Percentiles rank a stretch among this genome's conserved stretches.
Evolutionary conservation across 2,113 vertebrate genomes (phyloP).

Genomic region (Conger conger): DNA sequence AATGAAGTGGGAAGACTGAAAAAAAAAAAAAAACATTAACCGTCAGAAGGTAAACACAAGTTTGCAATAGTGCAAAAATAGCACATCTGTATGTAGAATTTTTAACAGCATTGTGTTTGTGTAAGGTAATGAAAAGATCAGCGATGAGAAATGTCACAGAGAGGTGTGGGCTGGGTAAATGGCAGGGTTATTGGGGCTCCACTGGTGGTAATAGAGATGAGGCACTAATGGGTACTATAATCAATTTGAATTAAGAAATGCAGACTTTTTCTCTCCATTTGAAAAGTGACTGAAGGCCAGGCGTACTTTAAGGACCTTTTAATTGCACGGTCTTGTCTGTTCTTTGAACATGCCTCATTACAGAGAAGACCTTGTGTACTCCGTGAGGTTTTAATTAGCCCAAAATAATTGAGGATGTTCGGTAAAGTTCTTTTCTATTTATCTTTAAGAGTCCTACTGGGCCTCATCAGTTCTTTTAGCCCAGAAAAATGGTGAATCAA

Average conservation of each 20-base stretch:
- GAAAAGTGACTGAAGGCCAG: neutral
- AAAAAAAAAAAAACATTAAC: neutral
- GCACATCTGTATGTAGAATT: neutral
- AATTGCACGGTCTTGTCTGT: neutral
- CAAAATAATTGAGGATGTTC: conserved; percentile 9
- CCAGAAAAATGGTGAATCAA: neutral
- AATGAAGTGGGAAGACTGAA: neutral
- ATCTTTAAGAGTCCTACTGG: conserved; percentile 1
- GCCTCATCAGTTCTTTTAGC: conserved; percentile 1
- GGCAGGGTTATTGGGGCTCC: neutral
- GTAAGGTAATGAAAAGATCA: neutral
- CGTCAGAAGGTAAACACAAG: neutral
- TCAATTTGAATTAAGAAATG: neutral
- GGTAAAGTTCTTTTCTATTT: neutral
- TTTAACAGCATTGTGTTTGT: neutral
- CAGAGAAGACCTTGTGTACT: neutral
- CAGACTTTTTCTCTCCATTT: neutral
- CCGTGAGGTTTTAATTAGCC: conserved; percentile 4
- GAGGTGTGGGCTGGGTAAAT: neutral
- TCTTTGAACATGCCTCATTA: conserved; percentile 3
- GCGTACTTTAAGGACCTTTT: conserved; percentile 7
- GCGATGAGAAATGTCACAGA: neutral
- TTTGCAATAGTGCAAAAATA: no score
- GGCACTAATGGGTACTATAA: neutral
- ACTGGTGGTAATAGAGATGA: neutral